These are phyloP conservation scores for Phytoseiulus persimilis DNA, from an alignment of 2,888 invertebrate species.

Conservation along the genomic window DNA sequence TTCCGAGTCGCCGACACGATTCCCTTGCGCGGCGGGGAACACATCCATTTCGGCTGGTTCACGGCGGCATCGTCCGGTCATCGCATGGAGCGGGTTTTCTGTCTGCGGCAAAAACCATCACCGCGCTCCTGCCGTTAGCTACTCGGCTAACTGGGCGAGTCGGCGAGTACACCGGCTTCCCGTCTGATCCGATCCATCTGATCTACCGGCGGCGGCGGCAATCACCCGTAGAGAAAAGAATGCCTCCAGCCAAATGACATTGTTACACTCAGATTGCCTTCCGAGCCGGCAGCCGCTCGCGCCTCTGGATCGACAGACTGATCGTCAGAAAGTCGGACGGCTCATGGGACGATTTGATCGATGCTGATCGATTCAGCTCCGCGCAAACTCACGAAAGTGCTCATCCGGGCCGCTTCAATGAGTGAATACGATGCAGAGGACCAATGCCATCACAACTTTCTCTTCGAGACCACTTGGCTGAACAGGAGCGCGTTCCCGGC, in stretches of 20 bases:
- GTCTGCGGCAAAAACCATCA: neutral
- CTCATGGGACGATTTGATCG: neutral
- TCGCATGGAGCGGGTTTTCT: neutral
- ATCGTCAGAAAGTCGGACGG: neutral
- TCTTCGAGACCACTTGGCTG: too few species aligned
- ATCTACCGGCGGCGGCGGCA: neutral
- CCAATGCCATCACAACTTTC: too few species aligned
- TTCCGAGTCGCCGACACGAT: neutral
- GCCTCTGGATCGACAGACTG: neutral
- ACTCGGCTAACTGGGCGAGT: neutral
- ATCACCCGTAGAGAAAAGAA: constrained; percentile 5
- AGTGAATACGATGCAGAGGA: neutral
- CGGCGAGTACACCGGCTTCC: neutral
- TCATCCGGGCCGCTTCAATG: neutral
- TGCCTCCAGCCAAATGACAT: neutral
- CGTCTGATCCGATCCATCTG: neutral
- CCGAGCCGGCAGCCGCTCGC: neutral
- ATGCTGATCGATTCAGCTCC: neutral
- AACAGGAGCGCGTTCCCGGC: too few species aligned
- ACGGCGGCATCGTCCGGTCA: neutral
- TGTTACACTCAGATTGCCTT: neutral
- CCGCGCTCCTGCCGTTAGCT: neutral
- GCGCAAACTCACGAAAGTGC: neutral
- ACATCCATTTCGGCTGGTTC: neutral
- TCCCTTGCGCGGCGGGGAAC: neutral